phyloP scores from a whole-genome alignment of 2,888 invertebrate genomes.

The Lepidocyrtinus sp. region DNA sequence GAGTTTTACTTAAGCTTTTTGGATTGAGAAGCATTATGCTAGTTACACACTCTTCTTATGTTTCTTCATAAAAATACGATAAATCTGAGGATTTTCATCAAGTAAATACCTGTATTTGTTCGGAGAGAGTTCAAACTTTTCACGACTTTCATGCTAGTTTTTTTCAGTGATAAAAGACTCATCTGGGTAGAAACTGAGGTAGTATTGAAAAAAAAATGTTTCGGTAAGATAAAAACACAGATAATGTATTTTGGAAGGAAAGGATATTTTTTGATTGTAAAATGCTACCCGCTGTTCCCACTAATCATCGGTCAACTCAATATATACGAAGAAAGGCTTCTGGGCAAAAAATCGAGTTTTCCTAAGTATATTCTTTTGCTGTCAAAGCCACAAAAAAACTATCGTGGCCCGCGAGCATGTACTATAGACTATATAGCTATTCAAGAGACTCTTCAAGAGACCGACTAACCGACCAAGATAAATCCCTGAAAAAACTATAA shows the following conservation, averaged over 20 bases:
- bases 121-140: not conserved
- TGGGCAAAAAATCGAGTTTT: conserved; percentile 55
- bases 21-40: not conserved
- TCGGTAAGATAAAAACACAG: not conserved
- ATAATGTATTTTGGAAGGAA: conserved; percentile 14
- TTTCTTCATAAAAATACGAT: not conserved
- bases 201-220: not conserved
- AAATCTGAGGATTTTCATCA: not conserved
- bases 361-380: not conserved
- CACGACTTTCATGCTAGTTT: not conserved
- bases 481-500: not conserved
- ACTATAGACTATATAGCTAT: no score
- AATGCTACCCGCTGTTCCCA: conserved; percentile 50
- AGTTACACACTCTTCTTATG: no score
- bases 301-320: conserved; percentile 50
- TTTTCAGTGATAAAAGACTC: not conserved
- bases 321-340: conserved; percentile 43
- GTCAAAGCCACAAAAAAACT: not conserved
- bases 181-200: not conserved
- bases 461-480: not conserved
- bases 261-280: not conserved
- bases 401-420: not conserved
- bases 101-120: not conserved
- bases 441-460: no score
- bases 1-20: not conserved